Evolutionary conservation across 2,113 vertebrate species (phyloP), one percentile per base, ranked within the genome.

Genomic region (Carassius auratus): DNA sequence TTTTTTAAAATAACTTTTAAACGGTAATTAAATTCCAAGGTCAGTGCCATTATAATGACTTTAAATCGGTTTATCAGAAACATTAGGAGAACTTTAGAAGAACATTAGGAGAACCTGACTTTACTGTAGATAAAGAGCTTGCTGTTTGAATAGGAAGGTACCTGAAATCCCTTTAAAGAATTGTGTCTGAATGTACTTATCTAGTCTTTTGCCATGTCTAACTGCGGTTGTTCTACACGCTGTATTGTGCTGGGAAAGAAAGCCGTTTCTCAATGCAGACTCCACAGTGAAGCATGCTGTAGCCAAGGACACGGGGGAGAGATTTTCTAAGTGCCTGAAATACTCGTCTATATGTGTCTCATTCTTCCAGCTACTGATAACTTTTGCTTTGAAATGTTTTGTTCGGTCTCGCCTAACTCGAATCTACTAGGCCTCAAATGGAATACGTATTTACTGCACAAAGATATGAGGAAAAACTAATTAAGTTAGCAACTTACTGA

Each of bases 301-400:
- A 94, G 94, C 94, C 94, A 94, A 93, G 95, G 92, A 93, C 86
- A 81, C 23, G 87, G 90, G 88, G 93, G 75, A 92, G 90, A 91
- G 71, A 78, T 74, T 93, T 92, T 94, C 88, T 92, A 95, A 95
- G 95, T 95, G 95, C 94, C 95, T 95, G 92, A 94, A 91, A 94
- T 92, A 89, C 74, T 61, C 76, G 26, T 81, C 62, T 75, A 82
- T 88, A 57, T 62, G 64, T 77, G 69, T 82, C 57, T 86, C 75
- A 68, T 87, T 62, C 78, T 71, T 84, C 23, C 80, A 83, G 30
- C 68, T 61, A 66, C 10, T 15, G 64, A 61, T 59, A 62, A 75
- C 57, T 50, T 30, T 19, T 86, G n/a, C 71, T 78, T 50, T 69
- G 50, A 9, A 69, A 69, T 2, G 1, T 76, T 45, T 82, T 14